Conservation (phyloP, 2,888 invertebrate genomes). For the Athripsodes cinereus region DNA sequence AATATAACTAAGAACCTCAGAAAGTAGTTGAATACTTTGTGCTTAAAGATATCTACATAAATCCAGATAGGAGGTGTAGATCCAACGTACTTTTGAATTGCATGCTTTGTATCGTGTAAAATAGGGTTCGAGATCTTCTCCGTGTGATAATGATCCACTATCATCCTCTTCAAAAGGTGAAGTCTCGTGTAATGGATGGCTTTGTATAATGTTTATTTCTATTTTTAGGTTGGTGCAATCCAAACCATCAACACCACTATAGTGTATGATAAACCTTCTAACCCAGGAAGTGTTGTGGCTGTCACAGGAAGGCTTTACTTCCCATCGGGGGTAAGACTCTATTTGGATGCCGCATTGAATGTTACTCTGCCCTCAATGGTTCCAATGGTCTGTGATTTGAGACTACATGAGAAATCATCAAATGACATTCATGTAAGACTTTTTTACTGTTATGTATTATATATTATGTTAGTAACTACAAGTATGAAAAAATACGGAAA, state of each 20-base stretch:
- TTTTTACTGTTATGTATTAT: no score
- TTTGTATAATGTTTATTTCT: not conserved
- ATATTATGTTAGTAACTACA: no score
- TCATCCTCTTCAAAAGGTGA: no score
- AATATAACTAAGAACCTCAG: not conserved
- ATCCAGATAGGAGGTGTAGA: no score
- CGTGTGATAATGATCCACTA: no score
- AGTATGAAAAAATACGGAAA: no score
- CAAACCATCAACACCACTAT: constrained; percentile 40
- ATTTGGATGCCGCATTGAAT: constrained; percentile 64
- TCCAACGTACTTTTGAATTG: no score
- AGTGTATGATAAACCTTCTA: constrained; percentile 44
- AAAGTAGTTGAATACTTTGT: no score
- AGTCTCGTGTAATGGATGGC: no score
- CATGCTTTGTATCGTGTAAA: no score
- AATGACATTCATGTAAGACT: constrained; percentile 67
- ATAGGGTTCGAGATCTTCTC: no score
- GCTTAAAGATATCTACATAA: no score
- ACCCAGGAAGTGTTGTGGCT: constrained; percentile 23
- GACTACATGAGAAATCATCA: constrained; percentile 60
- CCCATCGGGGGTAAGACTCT: constrained; percentile 61
- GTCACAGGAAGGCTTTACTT: constrained; percentile 46
- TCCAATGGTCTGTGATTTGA: constrained; percentile 59
- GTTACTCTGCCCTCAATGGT: constrained; percentile 68
- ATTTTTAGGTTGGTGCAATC: constrained; percentile 41